Base-by-base conservation (phyloP, 2,888 invertebrate genomes). In the Ormyrus thymus region DNA sequence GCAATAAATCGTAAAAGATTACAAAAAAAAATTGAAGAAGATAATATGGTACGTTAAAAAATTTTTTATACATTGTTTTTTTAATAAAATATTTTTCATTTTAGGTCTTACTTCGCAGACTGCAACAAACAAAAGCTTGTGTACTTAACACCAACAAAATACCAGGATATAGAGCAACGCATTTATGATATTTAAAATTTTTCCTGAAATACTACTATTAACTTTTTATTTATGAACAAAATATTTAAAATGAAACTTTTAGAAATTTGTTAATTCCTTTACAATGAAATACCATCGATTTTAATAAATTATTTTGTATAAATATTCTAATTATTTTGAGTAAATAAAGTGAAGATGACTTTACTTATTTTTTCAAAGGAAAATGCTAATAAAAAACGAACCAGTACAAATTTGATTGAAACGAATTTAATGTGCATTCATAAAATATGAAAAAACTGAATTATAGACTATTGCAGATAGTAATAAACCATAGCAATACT, bases 21-120 rank as follows among this genome's bases (percentile, higher is more conserved):
- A 43, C 92, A 92, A 80, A 87, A 87, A 75, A 89, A 90, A 82
- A 92, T 92, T 81, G 91, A 92, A 81, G 86, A 87, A 79, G 92
- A 92, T 80, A 92, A 92, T 85, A 85, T 91, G 90, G 92, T 92
- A 87, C 82, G 88, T 46, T 70, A 43, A 0, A 46, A 64, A 9
- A 61, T 64, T 8, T 10, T 48, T 56, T 64, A 13, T n/a, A 65
- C 9, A 29, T n/a, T 56, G n/a, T 6, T 13, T 56, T n/a, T 13
- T 56, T 56, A 59, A 55, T 46, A 66, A 45, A 66, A 59, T 62
- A 76, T 66, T 69, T 74, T 48, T 29, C 55, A 45, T 77, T 88
- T 48, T 80, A 89, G 89, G 77, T 87, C 55, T 81, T 89, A 13
- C 83, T 89, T 11, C 81, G 83, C 81, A 86, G 85, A 79, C 84